Evolutionary conservation across 2,888 invertebrate species (phyloP), one percentile per base, ranked within the genome.

Genomic region (Pachliopta kotzebuea): DNA sequence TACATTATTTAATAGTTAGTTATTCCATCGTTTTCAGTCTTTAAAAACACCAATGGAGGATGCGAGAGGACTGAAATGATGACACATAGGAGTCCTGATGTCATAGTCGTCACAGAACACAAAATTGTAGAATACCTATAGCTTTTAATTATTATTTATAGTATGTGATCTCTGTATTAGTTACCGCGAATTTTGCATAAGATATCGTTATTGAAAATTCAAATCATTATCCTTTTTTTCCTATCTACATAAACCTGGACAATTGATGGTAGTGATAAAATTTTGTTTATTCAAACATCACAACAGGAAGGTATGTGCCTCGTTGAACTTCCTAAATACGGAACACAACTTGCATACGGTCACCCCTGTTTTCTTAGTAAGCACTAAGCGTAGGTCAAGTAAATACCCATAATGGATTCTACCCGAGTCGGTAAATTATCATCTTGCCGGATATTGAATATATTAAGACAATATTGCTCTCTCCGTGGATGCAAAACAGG

Each of bases 381-480:
- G 92, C 90, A 91, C 86, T 87, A 88, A 86, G 82, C 88, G 79
- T 79, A 89, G 92, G 92, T 92, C 92, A 92, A 91, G 91, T 89
- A 90, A 92, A 92, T 90, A 90, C 76, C 87, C 88, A 84, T 92
- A 92, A 92, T 92, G 92, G 91, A 92, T 90, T 92, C 90, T 78
- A 80, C 83, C 80, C 80, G 76, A 76, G 79, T 78, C 85, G 76
- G 81, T 88, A 84, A 89, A 90, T 91, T 91, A 91, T 90, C 89
- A 90, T 90, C 80, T 83, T 78, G 72, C 82, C 90, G 90, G 90
- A 91, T 90, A 91, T 91, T 91, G 91, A 90, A 91, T 91, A 90
- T 85, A 89, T 90, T 90, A 90, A 75, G 83, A 77, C 83, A 85
- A 85, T 88, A 86, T 86, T 86, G 81, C 85, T 72, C 68, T 70